These are phyloP conservation scores for Tinamus major DNA, from an alignment of 2,797 vertebrate species.

Conservation along the genomic window DNA sequence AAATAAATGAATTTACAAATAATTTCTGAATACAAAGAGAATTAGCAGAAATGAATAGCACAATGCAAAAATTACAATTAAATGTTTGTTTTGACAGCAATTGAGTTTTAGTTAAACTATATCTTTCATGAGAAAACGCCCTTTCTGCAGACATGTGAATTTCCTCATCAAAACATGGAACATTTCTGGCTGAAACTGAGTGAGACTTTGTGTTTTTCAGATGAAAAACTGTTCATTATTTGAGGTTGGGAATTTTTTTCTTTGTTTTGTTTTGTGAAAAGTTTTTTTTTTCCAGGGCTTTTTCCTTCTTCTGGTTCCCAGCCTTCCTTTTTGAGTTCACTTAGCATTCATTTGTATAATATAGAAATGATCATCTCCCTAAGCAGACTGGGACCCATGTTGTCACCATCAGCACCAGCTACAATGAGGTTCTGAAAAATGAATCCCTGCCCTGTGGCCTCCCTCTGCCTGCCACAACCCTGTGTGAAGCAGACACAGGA, in stretches of 20 bases:
- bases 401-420: not conserved
- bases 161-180: not conserved
- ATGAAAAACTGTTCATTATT: not conserved
- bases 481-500: no score
- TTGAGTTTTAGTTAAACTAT: not conserved
- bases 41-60: not conserved
- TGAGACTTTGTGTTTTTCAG: not conserved
- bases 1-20: not conserved
- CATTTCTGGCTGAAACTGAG: not conserved
- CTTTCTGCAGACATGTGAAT: not conserved
- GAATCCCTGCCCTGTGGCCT: not conserved
- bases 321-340: not conserved
- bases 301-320: not conserved
- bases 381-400: not conserved
- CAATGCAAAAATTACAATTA: not conserved
- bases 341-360: not conserved
- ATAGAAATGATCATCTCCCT: not conserved
- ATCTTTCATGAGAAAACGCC: not conserved
- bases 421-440: not conserved
- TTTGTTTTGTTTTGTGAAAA: not conserved
- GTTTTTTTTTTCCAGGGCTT: not conserved
- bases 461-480: not conserved
- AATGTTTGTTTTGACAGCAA: not conserved
- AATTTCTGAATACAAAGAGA: not conserved
- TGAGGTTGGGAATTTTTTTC: not conserved